Conservation (phyloP, 1,140 invertebrate genomes). For the Cyclargus thomasi region DNA sequence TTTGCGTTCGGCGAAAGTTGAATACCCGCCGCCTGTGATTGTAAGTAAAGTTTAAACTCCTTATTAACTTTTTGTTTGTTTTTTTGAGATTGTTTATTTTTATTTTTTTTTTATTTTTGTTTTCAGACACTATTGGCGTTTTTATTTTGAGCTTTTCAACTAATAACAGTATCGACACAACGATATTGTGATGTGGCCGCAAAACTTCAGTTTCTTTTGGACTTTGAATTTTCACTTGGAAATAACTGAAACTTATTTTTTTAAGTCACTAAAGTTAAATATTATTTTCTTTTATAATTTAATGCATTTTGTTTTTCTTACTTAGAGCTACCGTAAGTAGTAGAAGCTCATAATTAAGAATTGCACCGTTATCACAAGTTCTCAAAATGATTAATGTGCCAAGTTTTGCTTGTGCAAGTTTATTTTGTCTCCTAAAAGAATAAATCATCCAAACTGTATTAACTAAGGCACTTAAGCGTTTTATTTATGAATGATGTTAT, state of each 20-base stretch:
- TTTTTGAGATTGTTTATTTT: slow-evolving; percentile 37
- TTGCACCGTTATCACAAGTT: background rate
- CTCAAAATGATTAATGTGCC: background rate
- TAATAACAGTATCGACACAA: background rate
- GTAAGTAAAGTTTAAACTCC: slow-evolving; percentile 60
- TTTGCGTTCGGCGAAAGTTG: slow-evolving; percentile 74
- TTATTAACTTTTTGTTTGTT: slow-evolving; percentile 37
- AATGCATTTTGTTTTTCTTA: background rate
- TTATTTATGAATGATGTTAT: background rate
- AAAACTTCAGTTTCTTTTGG: slow-evolving; percentile 5
- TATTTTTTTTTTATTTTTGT: slow-evolving; percentile 31
- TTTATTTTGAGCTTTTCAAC: slow-evolving; percentile 10
- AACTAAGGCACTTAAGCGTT: background rate
- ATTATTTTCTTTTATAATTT: background rate
- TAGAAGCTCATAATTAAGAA: background rate
- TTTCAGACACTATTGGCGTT: slow-evolving; percentile 31
- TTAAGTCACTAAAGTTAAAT: background rate
- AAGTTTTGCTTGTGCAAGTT: background rate
- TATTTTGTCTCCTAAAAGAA: background rate
- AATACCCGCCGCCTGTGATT: slow-evolving; percentile 74
- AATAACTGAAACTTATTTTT: background rate
- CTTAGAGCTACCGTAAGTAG: background rate
- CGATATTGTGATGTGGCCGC: background rate
- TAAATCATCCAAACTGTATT: background rate
- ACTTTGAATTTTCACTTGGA: background rate